phyloP scores from a whole-genome alignment of 2,113 vertebrate species.

The Macroglossus sobrinus region DNA sequence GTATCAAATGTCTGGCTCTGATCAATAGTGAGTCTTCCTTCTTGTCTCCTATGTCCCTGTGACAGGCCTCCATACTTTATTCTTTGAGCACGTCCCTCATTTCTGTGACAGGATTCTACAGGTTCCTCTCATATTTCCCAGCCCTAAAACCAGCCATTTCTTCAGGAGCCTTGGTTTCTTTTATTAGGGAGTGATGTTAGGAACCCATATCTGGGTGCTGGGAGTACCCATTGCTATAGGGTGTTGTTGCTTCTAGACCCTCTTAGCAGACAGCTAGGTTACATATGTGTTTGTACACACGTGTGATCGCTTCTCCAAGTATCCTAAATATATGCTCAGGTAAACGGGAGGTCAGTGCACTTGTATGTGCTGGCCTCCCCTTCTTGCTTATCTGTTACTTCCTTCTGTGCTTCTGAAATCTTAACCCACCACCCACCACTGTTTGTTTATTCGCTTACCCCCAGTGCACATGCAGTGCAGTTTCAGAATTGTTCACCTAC shows the following conservation, averaged over 20 bases:
- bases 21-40: neutral
- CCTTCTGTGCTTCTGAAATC: neutral
- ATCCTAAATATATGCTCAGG: neutral
- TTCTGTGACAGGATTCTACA: neutral
- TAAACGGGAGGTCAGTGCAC: neutral
- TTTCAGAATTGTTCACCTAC: neutral
- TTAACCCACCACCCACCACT: neutral
- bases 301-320: neutral
- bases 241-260: neutral
- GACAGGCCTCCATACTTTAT: neutral
- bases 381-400: neutral
- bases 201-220: neutral
- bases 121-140: neutral
- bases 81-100: neutral
- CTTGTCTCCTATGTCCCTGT: neutral
- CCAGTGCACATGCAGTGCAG: neutral
- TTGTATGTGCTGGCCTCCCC: neutral
- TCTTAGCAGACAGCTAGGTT: neutral
- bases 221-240: neutral
- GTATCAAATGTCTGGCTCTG: neutral
- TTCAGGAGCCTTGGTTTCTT: neutral
- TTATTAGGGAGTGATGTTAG: neutral
- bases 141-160: neutral
- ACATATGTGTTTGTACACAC: neutral
- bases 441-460: neutral